These are phyloP conservation scores for Lepilemur ruficaudatus DNA, from an alignment of 2,797 vertebrate species.

Conservation along the genomic window DNA sequence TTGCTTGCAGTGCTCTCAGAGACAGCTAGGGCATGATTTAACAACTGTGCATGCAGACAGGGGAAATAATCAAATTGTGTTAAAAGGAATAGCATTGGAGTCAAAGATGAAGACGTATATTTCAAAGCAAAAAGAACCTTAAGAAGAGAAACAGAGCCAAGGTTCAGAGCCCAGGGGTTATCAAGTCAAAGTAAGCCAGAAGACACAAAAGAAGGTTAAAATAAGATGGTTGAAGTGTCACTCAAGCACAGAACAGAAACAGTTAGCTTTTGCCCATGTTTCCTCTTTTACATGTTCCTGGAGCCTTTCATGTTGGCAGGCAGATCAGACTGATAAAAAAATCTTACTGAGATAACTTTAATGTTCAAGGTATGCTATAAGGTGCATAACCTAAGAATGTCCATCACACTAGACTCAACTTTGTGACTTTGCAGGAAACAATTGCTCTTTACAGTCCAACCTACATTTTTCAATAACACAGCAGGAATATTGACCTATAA, in stretches of 20 bases:
- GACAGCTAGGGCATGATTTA: accelerated
- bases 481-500: constrained; percentile 54
- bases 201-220: neutral
- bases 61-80: neutral
- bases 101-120: neutral
- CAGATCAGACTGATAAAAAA: neutral
- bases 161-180: neutral
- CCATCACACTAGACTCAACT: neutral
- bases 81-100: neutral
- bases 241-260: neutral
- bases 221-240: neutral
- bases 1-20: neutral
- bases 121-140: neutral
- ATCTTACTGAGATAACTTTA: neutral
- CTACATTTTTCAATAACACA: constrained; percentile 56
- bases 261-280: neutral
- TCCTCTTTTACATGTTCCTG: neutral
- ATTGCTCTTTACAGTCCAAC: neutral
- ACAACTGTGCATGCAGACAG: neutral
- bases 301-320: neutral
- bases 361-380: neutral
- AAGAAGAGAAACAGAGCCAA: neutral
- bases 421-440: constrained; percentile 32
- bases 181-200: neutral
- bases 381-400: neutral